Evolutionary conservation across 2,888 invertebrate species (phyloP).

Genomic region (Hypena proboscidalis): DNA sequence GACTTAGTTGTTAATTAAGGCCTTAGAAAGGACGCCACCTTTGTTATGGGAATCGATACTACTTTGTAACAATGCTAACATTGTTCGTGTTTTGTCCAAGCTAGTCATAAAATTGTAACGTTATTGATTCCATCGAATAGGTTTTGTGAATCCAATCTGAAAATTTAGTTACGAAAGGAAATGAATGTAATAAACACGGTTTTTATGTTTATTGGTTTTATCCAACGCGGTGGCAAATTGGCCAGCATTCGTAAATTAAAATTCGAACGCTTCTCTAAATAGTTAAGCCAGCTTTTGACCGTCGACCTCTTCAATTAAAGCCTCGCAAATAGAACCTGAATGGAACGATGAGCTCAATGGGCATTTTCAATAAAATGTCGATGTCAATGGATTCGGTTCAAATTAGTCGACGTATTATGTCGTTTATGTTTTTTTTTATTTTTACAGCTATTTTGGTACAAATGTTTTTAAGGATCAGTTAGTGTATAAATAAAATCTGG

Average conservation of each 20-base stretch:
- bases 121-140: conserved; percentile 7
- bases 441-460: no score
- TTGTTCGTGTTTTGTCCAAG: conserved; percentile 16
- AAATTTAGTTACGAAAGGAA: conserved; percentile 19
- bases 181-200: conserved; percentile 14
- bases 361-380: background rate
- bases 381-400: no score
- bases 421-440: no score
- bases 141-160: conserved; percentile 33
- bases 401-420: no score
- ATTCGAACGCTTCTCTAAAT: conserved; percentile 1
- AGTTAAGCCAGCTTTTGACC: conserved; percentile 2
- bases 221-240: background rate
- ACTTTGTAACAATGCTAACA: conserved; percentile 14
- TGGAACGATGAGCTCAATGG: background rate
- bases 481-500: no score
- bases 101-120: conserved; percentile 7
- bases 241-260: conserved; percentile 4
- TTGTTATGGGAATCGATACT: conserved; percentile 42
- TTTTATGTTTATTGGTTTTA: conserved; percentile 7
- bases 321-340: background rate
- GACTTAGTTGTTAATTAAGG: conserved; percentile 55
- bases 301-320: conserved; percentile 2
- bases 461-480: no score
- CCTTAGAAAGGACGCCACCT: conserved; percentile 31